phyloP scores from a whole-genome alignment of 1,140 invertebrate genomes.

The Drosophila kohkoa region DNA sequence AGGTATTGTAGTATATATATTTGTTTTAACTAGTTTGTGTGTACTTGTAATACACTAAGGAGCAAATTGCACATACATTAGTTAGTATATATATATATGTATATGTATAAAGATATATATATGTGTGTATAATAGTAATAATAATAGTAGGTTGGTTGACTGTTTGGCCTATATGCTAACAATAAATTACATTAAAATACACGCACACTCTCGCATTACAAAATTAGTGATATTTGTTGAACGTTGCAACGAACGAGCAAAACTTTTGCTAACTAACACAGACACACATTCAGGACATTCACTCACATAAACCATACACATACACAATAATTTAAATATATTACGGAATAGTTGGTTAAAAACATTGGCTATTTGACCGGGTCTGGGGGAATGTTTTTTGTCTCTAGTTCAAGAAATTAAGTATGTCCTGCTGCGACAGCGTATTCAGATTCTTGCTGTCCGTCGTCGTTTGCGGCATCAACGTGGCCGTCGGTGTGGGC shows the following conservation, averaged over 20 bases:
- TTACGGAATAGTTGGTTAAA: conserved; percentile 44
- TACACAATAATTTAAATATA: conserved; percentile 48
- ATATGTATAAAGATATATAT: conserved; percentile 17
- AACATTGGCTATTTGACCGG: conserved; percentile 52
- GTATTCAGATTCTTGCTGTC: conserved; percentile 79
- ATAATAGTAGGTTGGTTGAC: conserved; percentile 54
- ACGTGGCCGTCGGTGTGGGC: conserved; percentile 37
- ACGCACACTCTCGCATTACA: conserved; percentile 48
- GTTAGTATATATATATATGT: conserved; percentile 7
- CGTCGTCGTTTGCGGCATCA: conserved; percentile 57
- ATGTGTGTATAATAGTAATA: conserved; percentile 25
- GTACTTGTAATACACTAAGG: conserved; percentile 49
- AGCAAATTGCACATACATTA: conserved; percentile 66
- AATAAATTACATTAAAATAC: conserved; percentile 61
- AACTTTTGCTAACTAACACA: conserved; percentile 49
- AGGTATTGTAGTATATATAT: conserved; percentile 18
- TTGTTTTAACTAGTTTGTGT: conserved; percentile 46
- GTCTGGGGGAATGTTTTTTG: conserved; percentile 27
- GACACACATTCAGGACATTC: conserved; percentile 11
- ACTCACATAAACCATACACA: conserved; percentile 25
- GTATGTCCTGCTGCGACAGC: conserved; percentile 80
- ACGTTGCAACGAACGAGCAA: conserved; percentile 52
- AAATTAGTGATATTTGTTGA: conserved; percentile 53
- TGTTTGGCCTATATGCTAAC: conserved; percentile 68
- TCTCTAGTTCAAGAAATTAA: conserved; percentile 79